phyloP scores from a whole-genome alignment of 2,113 vertebrate genomes.

The Alouatta palliata region DNA sequence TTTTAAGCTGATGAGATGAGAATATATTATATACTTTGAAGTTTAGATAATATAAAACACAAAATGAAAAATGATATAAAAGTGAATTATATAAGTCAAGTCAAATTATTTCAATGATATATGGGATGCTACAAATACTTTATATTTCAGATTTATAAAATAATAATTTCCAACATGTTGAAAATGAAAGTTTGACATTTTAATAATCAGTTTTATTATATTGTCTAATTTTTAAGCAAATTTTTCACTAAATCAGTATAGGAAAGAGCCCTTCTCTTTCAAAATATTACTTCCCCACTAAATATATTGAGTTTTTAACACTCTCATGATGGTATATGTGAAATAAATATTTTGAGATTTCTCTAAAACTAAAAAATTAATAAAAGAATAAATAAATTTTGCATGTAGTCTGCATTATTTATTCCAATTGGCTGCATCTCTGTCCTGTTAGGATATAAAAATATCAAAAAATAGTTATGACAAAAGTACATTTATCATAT shows the following conservation, averaged over 20 bases:
- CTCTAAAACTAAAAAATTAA: not conserved
- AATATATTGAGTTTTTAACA: not conserved
- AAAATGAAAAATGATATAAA: not conserved
- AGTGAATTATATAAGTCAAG: not conserved
- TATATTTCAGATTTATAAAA: slow-evolving; percentile 13
- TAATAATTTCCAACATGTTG: not conserved
- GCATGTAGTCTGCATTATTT: not conserved
- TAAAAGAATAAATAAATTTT: not conserved
- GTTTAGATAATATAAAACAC: not conserved
- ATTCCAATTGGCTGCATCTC: not conserved
- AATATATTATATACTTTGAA: not conserved
- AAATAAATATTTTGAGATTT: not conserved
- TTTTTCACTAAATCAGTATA: not conserved
- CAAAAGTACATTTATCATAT: not conserved
- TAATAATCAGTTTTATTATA: not conserved
- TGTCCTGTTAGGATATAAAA: not conserved
- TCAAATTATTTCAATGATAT: not conserved
- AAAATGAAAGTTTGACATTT: not conserved
- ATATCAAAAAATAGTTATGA: not conserved
- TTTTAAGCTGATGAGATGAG: not conserved
- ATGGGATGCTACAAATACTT: not conserved
- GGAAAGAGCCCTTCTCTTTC: not conserved
- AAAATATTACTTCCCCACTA: not conserved
- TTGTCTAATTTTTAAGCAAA: not conserved
- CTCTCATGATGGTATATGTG: not conserved